Percentiles rank a stretch among this genome's conserved stretches.
Conservation (phyloP, 2,113 vertebrate genomes). For the Sinosuthora webbiana region DNA sequence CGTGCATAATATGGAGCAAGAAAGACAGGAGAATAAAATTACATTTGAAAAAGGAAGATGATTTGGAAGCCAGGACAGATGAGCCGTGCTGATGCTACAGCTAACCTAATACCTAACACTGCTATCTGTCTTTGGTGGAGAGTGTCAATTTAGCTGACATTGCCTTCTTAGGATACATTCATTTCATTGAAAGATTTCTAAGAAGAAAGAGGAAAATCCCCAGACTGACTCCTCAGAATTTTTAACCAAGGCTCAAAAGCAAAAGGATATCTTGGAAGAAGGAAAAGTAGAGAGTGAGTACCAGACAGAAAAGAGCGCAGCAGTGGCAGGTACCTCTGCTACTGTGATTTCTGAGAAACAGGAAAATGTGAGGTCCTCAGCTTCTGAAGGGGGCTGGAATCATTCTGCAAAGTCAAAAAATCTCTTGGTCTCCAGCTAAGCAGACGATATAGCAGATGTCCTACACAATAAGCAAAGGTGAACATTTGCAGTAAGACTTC, state of each 20-base stretch:
- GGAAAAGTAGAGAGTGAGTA: background rate
- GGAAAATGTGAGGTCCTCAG: background rate
- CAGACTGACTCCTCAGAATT: background rate
- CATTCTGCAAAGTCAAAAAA: background rate
- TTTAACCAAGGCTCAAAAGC: background rate
- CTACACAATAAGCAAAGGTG: background rate
- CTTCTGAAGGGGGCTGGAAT: background rate
- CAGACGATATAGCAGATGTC: background rate
- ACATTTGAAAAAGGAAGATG: background rate
- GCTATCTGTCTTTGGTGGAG: background rate
- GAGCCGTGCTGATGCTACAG: background rate
- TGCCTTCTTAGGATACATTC: background rate
- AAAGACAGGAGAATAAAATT: background rate
- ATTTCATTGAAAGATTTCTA: background rate
- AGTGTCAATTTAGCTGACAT: background rate
- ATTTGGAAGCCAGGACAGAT: background rate
- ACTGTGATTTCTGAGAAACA: background rate
- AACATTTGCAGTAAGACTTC: background rate
- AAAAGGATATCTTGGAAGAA: background rate
- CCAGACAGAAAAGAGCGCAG: background rate
- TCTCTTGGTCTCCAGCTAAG: background rate
- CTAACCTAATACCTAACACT: background rate
- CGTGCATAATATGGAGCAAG: background rate
- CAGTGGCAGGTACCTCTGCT: background rate
- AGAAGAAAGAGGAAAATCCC: background rate